Evolutionary conservation across 2,888 invertebrate species (phyloP).

Genomic region (Dendrolimus houi): DNA sequence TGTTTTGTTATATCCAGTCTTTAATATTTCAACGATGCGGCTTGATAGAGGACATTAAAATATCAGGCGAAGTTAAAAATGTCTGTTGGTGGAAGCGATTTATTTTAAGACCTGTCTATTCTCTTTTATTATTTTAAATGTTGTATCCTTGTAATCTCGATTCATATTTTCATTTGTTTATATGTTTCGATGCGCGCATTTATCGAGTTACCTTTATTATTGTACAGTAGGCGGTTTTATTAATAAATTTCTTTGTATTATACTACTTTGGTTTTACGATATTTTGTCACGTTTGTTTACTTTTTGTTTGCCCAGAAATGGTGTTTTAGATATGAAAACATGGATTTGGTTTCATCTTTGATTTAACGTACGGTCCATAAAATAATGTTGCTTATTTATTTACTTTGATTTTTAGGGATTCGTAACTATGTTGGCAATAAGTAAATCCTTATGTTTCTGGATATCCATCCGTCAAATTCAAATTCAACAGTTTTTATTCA

Average conservation of each 20-base stretch:
- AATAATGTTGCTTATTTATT: no score
- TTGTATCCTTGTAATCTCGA: not conserved
- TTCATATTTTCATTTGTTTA: not conserved
- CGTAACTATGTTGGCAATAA: no score
- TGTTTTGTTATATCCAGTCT: no score
- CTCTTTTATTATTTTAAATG: not conserved
- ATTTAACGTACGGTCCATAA: not conserved
- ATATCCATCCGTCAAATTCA: no score
- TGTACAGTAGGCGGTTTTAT: not conserved
- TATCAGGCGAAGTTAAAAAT: not conserved
- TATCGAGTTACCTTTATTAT: not conserved
- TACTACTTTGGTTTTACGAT: not conserved
- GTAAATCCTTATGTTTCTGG: no score
- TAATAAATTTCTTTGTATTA: not conserved
- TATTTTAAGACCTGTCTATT: not conserved
- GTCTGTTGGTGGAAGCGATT: no score
- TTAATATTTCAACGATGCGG: not conserved
- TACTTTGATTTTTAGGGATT: no score
- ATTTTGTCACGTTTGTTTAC: not conserved
- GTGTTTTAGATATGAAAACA: not conserved
- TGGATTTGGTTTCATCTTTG: not conserved
- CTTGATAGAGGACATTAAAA: not conserved
- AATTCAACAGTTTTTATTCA: no score
- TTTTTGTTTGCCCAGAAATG: not conserved
- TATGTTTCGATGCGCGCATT: not conserved